Conservation (phyloP, 2,888 invertebrate genomes). For the Atethmia centrago region DNA sequence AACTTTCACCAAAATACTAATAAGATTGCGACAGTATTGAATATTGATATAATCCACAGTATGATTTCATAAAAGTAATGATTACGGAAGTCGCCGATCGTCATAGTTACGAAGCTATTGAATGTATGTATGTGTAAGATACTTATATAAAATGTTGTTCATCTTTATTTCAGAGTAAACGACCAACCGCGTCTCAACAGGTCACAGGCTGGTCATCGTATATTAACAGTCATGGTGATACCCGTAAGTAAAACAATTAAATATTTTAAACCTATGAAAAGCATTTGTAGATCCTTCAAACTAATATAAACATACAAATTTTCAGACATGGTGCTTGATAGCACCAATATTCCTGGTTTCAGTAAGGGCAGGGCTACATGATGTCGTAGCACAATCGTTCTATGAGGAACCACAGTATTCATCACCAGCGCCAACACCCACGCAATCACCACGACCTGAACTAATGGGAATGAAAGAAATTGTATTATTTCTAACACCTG, state of each 20-base stretch:
- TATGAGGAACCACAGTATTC: conserved; percentile 54
- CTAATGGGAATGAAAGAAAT: conserved; percentile 77
- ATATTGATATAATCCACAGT: conserved; percentile 46
- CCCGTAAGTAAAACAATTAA: conserved; percentile 70
- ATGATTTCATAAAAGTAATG: conserved; percentile 53
- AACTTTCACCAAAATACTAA: conserved; percentile 55
- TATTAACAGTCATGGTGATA: conserved; percentile 73
- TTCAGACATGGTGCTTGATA: conserved; percentile 74
- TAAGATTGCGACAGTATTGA: conserved; percentile 49
- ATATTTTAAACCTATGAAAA: too few species aligned
- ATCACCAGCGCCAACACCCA: conserved; percentile 57
- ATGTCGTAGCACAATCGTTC: conserved; percentile 75
- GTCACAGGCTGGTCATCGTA: conserved; percentile 69
- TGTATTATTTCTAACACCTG: conserved; percentile 81
- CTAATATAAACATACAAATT: conserved; percentile 20
- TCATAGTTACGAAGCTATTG: conserved; percentile 70
- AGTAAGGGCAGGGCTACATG: conserved; percentile 69
- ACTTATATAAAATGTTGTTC: conserved; percentile 79
- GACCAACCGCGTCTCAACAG: conserved; percentile 67
- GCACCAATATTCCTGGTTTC: conserved; percentile 67
- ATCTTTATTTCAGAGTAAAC: conserved; percentile 74
- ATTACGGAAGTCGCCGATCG: conserved; percentile 40
- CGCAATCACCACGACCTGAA: conserved; percentile 47
- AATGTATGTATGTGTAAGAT: conserved; percentile 73
- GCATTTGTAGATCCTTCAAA: background rate